These are phyloP conservation scores for Zelostemma sp. DNA, from an alignment of 1,140 invertebrate species.

Conservation along the genomic window DNA sequence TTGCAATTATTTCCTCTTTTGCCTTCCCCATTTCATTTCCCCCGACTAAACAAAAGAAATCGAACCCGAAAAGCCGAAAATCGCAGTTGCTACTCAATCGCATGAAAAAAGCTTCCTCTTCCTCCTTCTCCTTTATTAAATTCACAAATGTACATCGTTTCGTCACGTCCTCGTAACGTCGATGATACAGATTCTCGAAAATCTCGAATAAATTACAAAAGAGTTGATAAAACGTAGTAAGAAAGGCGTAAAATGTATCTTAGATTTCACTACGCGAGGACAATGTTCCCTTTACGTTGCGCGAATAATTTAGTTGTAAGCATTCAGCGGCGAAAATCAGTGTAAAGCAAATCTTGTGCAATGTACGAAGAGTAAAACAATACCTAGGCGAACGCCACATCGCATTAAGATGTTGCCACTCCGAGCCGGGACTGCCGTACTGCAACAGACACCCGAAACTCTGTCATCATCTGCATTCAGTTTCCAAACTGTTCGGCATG, in stretches of 20 bases:
- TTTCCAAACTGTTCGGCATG: slow-evolving; percentile 17
- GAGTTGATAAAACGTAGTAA: neutral
- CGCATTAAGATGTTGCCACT: slow-evolving; percentile 67
- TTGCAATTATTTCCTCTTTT: slow-evolving; percentile 2
- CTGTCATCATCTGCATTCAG: slow-evolving; percentile 55
- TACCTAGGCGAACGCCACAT: slow-evolving; percentile 66
- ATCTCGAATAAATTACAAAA: neutral
- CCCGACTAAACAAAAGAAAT: slow-evolving; percentile 2
- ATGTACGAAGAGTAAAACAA: slow-evolving; percentile 45
- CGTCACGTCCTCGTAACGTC: neutral
- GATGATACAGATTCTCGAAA: neutral
- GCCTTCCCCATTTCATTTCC: neutral
- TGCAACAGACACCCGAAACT: slow-evolving; percentile 66
- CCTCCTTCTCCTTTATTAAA: neutral
- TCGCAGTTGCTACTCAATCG: neutral
- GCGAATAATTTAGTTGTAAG: neutral
- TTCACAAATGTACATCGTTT: neutral
- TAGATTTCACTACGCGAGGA: neutral
- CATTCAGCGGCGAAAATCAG: slow-evolving; percentile 1
- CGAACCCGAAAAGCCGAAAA: neutral
- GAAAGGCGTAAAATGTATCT: neutral
- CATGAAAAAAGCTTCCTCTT: neutral
- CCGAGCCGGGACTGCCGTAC: slow-evolving; percentile 70
- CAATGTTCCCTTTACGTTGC: neutral
- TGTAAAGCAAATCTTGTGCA: slow-evolving; percentile 12